Conservation (phyloP, 2,888 invertebrate genomes). For the Flexamia atlantica region DNA sequence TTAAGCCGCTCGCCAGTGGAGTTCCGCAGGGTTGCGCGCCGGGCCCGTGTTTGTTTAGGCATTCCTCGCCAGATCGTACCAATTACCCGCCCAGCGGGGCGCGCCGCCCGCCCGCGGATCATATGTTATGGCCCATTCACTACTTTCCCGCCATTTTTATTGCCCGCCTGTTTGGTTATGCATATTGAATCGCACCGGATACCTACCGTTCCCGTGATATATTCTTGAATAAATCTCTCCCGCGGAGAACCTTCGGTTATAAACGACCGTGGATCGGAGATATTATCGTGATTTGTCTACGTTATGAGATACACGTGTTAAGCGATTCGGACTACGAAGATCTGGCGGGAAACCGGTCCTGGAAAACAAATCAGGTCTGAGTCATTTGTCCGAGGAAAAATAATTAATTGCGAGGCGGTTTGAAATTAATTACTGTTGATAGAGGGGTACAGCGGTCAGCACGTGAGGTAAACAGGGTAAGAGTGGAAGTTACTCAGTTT, state of each 20-base stretch:
- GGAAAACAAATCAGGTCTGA: neutral
- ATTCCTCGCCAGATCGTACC: conserved; percentile 32
- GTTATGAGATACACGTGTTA: conserved; percentile 17
- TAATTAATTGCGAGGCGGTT: conserved; percentile 2
- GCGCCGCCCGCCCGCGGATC: conserved; percentile 21
- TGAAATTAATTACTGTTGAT: conserved; percentile 7
- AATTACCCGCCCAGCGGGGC: conserved; percentile 49
- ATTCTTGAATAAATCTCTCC: conserved; percentile 26
- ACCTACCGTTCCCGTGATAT: conserved; percentile 44
- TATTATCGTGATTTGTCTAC: conserved; percentile 33
- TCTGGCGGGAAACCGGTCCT: neutral
- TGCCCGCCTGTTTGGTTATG: conserved; percentile 50
- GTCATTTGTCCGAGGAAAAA: neutral
- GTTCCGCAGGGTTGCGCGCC: conserved; percentile 12
- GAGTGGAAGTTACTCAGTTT: no score
- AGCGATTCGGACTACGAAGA: neutral
- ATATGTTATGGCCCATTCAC: conserved; percentile 55
- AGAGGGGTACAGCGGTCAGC: neutral
- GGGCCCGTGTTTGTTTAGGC: conserved; percentile 54
- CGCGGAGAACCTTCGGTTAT: conserved; percentile 21
- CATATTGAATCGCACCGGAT: conserved; percentile 50
- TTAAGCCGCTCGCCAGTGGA: neutral
- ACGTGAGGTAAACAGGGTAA: no score
- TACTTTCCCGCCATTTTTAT: conserved; percentile 57
- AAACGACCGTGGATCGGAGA: conserved; percentile 7